These are phyloP conservation scores for Cantharis nigra DNA, from an alignment of 2,888 invertebrate species.

Conservation along the genomic window DNA sequence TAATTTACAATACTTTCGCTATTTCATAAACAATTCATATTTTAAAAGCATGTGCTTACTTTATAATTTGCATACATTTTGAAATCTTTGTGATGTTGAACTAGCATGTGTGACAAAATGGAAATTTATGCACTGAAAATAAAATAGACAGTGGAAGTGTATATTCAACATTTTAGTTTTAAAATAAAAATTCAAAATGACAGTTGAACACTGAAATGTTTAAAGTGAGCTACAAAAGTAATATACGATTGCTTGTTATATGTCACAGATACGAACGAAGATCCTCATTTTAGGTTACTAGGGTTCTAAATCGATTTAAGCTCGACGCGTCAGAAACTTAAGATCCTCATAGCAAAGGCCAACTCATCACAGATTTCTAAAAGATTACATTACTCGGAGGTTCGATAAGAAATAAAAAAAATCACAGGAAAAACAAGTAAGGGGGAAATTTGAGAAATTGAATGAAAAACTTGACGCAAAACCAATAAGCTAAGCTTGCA, in stretches of 20 bases:
- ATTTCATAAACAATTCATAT: not conserved
- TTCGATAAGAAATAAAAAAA: not conserved
- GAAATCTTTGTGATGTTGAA: not conserved
- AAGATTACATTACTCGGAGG: not conserved
- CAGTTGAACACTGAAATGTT: constrained; percentile 6
- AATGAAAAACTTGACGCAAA: constrained; percentile 7
- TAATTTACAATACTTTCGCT: not conserved
- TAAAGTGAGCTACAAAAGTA: constrained; percentile 4
- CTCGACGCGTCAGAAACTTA: constrained; percentile 7
- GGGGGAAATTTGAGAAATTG: constrained; percentile 4
- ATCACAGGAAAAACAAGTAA: not conserved
- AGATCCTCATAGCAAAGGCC: not conserved
- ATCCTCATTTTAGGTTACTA: constrained; percentile 6
- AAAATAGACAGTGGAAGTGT: constrained; percentile 7
- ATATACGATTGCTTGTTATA: constrained; percentile 14
- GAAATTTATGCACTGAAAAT: constrained; percentile 11
- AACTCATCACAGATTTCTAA: not conserved
- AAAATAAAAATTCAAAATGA: constrained; percentile 1
- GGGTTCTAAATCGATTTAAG: constrained; percentile 7
- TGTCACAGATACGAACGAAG: constrained; percentile 4
- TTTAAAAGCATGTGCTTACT: constrained; percentile 6
- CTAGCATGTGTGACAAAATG: constrained; percentile 11
- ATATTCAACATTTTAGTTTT: constrained; percentile 3
- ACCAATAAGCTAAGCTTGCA: constrained; percentile 12
- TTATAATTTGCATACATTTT: constrained; percentile 9